Evolutionary conservation across 2,797 vertebrate species (phyloP), one percentile per base, ranked within the genome.

Genomic region (Chelonia mydas): DNA sequence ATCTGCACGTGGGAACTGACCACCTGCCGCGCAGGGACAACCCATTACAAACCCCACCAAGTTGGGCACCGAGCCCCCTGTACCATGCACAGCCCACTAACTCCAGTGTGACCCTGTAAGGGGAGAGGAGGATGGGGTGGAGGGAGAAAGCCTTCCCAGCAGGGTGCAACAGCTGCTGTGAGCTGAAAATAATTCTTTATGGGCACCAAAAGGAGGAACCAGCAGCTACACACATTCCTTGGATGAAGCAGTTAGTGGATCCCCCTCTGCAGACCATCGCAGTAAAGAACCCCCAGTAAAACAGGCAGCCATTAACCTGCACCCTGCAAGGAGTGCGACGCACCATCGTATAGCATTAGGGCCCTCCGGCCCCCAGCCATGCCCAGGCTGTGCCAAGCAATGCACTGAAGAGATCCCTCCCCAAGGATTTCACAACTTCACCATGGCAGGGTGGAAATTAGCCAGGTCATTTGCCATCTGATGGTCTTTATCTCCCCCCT

Each of bases 391-490:
- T 11, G 7, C 1, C 41, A 5, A 88, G 51, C 23, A 50, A 47
- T 17, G 41, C 15, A 1, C 3, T 13, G 68, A 23, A 37, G 49
- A 0, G 1, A 10, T 1, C 78, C 33, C 5, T n/a, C 41, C 7
- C 0, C 0, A 61, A 61, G 31, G 31, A 61, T 33, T 61, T 61
- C 59, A 16, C 6, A 1, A 61, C 31, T n/a, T 33, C 59, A 61
- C 6, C 59, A 33, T 31, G 31, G 59, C 15, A 68, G 8, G n/a
- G 65, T 41, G 5, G 50, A 31, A 45, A 1, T 0, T 33, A 77
- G 27, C 54, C 0, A 1, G 25, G 2, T 12, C 3, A 41, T 51
- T 25, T 45, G 84, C 65, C 50, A 49, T 25, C 61, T 7, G 59
- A 3, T 3, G 25, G 50, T 81, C 33, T 25, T 5, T 7, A 41